These are phyloP conservation scores for Drepana falcataria DNA, from an alignment of 2,888 invertebrate genomes.

Conservation along the genomic window DNA sequence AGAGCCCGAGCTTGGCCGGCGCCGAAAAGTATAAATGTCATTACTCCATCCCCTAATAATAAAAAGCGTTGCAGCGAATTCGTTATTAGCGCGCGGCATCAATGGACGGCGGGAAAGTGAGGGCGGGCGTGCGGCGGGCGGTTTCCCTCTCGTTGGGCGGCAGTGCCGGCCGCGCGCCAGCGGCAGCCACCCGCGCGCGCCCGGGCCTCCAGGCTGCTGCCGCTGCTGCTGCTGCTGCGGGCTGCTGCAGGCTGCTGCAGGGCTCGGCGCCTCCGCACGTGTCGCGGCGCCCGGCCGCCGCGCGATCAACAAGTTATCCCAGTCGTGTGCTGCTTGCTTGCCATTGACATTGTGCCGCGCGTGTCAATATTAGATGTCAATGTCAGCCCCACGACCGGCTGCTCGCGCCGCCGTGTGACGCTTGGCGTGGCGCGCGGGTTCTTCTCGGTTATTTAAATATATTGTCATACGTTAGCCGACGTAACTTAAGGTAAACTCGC, in stretches of 20 bases:
- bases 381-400: constrained; percentile 1
- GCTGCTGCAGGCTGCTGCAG: no score
- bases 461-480: no score
- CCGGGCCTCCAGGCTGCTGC: no score
- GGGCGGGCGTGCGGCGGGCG: constrained; percentile 35
- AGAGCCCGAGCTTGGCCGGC: not conserved
- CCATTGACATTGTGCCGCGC: not conserved
- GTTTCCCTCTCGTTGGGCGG: constrained; percentile 68
- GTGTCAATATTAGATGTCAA: constrained; percentile 1
- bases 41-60: not conserved
- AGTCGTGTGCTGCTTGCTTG: not conserved
- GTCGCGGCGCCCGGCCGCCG: no score
- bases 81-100: constrained; percentile 44
- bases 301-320: no score
- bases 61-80: constrained; percentile 13
- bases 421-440: no score
- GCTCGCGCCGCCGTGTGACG: not conserved
- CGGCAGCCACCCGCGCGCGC: constrained; percentile 2
- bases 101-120: constrained; percentile 46
- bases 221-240: no score
- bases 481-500: no score
- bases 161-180: constrained; percentile 47
- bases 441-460: no score
- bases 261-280: no score
- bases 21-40: not conserved